A percentile compares a stretch with the other conserved stretches of the same genome.
Evolutionary conservation across 2,888 invertebrate genomes (phyloP).

Genomic region (Hypsopygia costalis): DNA sequence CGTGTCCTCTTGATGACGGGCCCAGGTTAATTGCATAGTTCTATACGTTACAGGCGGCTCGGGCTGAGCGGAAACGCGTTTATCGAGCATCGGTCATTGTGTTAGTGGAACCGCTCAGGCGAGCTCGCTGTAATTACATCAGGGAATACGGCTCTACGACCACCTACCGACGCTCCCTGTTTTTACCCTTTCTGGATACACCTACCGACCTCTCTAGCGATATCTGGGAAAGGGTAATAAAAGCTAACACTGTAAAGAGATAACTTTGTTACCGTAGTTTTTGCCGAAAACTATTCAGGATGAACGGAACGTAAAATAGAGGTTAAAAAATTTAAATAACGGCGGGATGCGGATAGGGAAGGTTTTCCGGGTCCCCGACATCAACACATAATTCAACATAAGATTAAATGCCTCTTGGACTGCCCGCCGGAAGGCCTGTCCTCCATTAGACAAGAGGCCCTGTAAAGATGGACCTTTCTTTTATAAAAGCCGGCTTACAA

Average conservation of each 20-base stretch:
- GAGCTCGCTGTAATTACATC: conserved; percentile 68
- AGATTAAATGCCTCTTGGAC: conserved; percentile 75
- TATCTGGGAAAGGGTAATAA: conserved; percentile 17
- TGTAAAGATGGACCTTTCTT: conserved; percentile 41
- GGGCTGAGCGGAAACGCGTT: conserved; percentile 30
- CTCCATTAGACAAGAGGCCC: conserved; percentile 58
- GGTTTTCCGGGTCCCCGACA: conserved; percentile 67
- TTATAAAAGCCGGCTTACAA: conserved; percentile 33
- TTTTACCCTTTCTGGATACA: conserved; percentile 39
- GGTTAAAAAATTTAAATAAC: conserved; percentile 55
- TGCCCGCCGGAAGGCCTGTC: conserved; percentile 59
- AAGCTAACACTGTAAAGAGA: conserved; percentile 15
- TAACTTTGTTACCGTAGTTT: conserved; percentile 1
- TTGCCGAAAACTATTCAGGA: not conserved
- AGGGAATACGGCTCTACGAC: conserved; percentile 58
- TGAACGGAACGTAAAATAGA: conserved; percentile 2
- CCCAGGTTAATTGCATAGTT: not conserved
- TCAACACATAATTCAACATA: conserved; percentile 73
- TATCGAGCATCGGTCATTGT: conserved; percentile 66
- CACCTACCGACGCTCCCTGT: conserved; percentile 39
- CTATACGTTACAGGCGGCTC: conserved; percentile 16
- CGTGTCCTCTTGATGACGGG: not conserved
- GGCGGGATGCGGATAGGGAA: conserved; percentile 46
- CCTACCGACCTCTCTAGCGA: conserved; percentile 2
- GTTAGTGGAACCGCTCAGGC: conserved; percentile 59